Evolutionary conservation across 1,140 invertebrate genomes (phyloP), one percentile per base, ranked within the genome.

Genomic region (Aphelenchoides besseyi): DNA sequence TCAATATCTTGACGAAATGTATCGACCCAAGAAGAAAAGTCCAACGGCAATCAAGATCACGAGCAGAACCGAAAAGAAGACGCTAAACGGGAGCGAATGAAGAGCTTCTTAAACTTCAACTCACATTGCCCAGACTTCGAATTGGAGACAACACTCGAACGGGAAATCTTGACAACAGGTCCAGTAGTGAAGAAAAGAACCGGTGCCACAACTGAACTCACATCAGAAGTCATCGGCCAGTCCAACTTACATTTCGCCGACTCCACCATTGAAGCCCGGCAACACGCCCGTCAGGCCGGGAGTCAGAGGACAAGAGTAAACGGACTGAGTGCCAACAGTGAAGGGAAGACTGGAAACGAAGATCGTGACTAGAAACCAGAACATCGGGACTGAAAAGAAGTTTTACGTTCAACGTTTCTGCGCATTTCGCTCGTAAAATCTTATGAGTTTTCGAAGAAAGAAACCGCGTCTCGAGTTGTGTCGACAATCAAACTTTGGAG

Each of bases 71-170:
- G 35, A 48, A 26, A 74, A 61, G 32, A 74, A 62, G n/a, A 74
- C 73, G 30, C 72, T 76, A 36, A 74, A 74, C 73, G 8, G 30
- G 54, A 5, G 28, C n/a, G 12, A 63, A 70, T 16, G 33, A 66
- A 28, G 52, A 26, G 2, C 41, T 3, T 52, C 37, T 9, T 29
- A 9, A n/a, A n/a, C n/a, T n/a, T 33, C 12, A 18, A 76, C 76
- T 79, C 53, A 82, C 80, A 84, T 77, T n/a, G 82, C 72, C 80
- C 80, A 82, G 5, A 75, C 74, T 55, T 82, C 81, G 48, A 82
- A 83, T 16, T 84, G 72, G 62, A 81, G 84, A 66, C 80, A 82
- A 57, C 80, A 82, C 54, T 82, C 78, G 68, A 84, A 82, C 8
- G 82, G 80, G 41, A 82, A 84, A 55, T 82, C 80, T 16, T 84